These are phyloP conservation scores for Antrozous pallidus DNA, from an alignment of 2,797 vertebrate species.

Conservation along the genomic window DNA sequence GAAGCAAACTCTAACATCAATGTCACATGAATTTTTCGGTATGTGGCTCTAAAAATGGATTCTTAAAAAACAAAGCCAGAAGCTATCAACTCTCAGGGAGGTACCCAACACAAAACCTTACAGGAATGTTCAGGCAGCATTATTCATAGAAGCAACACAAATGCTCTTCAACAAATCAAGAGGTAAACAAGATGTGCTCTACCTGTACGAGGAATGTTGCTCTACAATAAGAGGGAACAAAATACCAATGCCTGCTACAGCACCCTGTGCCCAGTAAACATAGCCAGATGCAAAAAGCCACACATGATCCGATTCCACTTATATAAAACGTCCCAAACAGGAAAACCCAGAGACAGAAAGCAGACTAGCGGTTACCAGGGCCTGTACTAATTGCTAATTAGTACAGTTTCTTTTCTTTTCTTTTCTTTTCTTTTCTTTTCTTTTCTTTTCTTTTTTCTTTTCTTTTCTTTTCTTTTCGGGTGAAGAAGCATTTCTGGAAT, in stretches of 20 bases:
- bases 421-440: too few species aligned
- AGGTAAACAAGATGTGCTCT: background rate
- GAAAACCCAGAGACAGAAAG: background rate
- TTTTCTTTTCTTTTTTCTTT: too few species aligned
- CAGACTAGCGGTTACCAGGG: background rate
- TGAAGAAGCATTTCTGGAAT: background rate
- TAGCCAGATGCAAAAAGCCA: background rate
- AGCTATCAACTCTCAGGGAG: background rate
- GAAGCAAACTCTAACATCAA: background rate
- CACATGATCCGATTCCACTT: background rate
- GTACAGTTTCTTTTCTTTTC: background rate
- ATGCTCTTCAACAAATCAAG: background rate
- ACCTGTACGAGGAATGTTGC: rapidly evolving
- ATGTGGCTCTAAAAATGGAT: background rate
- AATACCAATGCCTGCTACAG: rapidly evolving
- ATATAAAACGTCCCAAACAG: background rate
- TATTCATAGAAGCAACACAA: background rate
- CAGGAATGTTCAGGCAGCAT: background rate
- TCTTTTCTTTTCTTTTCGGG: background rate
- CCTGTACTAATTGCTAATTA: background rate
- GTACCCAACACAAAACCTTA: background rate
- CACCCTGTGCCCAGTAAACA: background rate
- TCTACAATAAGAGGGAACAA: background rate
- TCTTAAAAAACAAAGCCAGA: background rate
- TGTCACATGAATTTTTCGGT: background rate